Percentiles rank a stretch among this genome's conserved stretches.
These are phyloP conservation scores for Helostoma temminkii DNA, from an alignment of 2,797 vertebrate species.

Conservation along the genomic window DNA sequence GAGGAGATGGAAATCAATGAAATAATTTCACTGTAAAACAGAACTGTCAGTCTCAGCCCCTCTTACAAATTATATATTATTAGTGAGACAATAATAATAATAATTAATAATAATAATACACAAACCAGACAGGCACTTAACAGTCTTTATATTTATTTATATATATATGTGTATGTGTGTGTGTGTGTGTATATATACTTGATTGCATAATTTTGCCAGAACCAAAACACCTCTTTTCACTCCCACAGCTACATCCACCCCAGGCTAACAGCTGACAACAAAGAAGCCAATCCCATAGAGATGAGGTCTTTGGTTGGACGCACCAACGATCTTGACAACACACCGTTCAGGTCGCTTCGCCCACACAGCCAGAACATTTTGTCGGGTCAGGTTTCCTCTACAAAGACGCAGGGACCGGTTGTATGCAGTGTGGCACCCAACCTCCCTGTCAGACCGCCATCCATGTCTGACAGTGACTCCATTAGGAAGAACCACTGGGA, in stretches of 20 bases:
- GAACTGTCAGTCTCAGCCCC: no score
- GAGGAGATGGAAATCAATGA: no score
- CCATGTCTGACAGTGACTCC: conserved; percentile 90
- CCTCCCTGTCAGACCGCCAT: conserved; percentile 86
- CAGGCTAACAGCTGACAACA: conserved; percentile 82
- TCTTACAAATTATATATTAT: no score
- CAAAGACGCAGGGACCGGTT: conserved; percentile 85
- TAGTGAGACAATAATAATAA: no score
- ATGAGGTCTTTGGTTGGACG: conserved; percentile 82
- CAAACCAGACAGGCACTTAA: no score
- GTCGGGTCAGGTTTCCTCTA: conserved; percentile 52
- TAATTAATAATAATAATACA: no score
- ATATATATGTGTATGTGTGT: no score
- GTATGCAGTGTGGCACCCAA: conserved; percentile 98
- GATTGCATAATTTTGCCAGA: no score
- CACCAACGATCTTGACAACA: conserved; percentile 85
- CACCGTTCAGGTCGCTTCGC: conserved; percentile 81
- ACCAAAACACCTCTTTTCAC: background rate
- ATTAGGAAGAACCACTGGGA: conserved; percentile 93
- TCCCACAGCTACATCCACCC: conserved; percentile 84
- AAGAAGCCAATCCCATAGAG: conserved; percentile 84
- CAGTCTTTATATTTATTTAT: no score
- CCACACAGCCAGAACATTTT: conserved; percentile 71
- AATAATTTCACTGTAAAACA: no score
- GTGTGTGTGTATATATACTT: no score